Evolutionary conservation across 1,140 invertebrate species (phyloP).

Genomic region (Melitaea cinxia): DNA sequence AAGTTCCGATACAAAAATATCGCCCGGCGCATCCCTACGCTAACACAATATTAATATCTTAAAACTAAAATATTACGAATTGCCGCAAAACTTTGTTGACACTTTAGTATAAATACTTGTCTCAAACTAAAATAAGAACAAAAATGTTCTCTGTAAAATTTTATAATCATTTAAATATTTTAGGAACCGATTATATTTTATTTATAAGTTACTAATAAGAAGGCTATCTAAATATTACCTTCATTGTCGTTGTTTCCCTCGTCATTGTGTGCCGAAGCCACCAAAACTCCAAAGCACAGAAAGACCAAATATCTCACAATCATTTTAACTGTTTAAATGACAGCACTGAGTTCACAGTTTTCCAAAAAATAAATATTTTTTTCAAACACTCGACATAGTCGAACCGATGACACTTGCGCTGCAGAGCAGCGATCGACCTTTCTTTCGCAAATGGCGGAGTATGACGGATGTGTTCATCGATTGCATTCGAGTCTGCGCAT

Average conservation of each 20-base stretch:
- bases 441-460: slow-evolving; percentile 79
- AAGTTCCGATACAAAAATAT: slow-evolving; percentile 30
- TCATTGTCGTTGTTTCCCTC: slow-evolving; percentile 78
- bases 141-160: neutral
- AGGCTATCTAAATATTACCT: slow-evolving; percentile 63
- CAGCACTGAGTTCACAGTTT: slow-evolving; percentile 73
- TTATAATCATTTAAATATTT: neutral
- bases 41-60: neutral
- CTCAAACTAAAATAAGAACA: neutral
- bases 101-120: neutral
- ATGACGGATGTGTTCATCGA: slow-evolving; percentile 80
- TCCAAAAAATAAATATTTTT: slow-evolving; percentile 67
- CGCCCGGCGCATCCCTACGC: slow-evolving; percentile 19
- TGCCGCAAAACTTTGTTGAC: slow-evolving; percentile 10
- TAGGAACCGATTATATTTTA: neutral
- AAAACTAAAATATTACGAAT: slow-evolving; percentile 1
- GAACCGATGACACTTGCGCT: slow-evolving; percentile 73
- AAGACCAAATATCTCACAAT: slow-evolving; percentile 78
- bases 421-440: slow-evolving; percentile 70
- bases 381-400: slow-evolving; percentile 75
- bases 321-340: slow-evolving; percentile 72
- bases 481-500: slow-evolving; percentile 63
- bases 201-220: slow-evolving; percentile 36
- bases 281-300: slow-evolving; percentile 75
- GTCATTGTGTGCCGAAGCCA: slow-evolving; percentile 67